Conservation (phyloP, 1,140 invertebrate genomes). For the Drosophila tani region DNA sequence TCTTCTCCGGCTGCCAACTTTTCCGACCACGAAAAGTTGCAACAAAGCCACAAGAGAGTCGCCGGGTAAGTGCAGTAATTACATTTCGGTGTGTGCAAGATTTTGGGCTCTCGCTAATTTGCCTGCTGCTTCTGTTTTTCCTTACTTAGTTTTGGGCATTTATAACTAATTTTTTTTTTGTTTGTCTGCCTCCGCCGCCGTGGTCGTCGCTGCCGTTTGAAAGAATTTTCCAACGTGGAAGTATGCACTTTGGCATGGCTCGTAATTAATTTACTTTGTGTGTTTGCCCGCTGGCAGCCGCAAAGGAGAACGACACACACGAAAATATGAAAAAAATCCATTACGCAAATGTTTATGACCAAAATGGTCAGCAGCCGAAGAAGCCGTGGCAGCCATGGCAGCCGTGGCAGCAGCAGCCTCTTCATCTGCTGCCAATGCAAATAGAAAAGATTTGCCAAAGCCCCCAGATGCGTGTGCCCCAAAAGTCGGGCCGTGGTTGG, state of each 20-base stretch:
- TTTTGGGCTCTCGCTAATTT: constrained; percentile 80
- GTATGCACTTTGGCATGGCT: constrained; percentile 57
- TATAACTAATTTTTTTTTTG: constrained; percentile 67
- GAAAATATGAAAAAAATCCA: constrained; percentile 80
- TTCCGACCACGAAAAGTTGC: constrained; percentile 54
- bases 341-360: constrained; percentile 84
- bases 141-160: constrained; percentile 75
- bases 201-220: constrained; percentile 1
- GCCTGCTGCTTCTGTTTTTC: constrained; percentile 73
- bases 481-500: constrained; percentile 21
- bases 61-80: constrained; percentile 70
- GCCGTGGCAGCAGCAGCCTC: constrained; percentile 42
- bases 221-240: constrained; percentile 51
- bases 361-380: constrained; percentile 70
- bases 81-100: constrained; percentile 70
- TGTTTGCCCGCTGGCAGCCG: constrained; percentile 71
- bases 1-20: constrained; percentile 4
- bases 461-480: constrained; percentile 70
- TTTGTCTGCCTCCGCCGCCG: constrained; percentile 3
- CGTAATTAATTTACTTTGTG: constrained; percentile 84
- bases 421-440: constrained; percentile 68
- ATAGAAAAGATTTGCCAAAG: constrained; percentile 78
- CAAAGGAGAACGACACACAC: constrained; percentile 51
- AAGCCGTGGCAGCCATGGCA: constrained; percentile 24
- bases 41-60: constrained; percentile 44